Conservation (phyloP, 2,113 vertebrate genomes). For the Chloropsis cyanopogon region DNA sequence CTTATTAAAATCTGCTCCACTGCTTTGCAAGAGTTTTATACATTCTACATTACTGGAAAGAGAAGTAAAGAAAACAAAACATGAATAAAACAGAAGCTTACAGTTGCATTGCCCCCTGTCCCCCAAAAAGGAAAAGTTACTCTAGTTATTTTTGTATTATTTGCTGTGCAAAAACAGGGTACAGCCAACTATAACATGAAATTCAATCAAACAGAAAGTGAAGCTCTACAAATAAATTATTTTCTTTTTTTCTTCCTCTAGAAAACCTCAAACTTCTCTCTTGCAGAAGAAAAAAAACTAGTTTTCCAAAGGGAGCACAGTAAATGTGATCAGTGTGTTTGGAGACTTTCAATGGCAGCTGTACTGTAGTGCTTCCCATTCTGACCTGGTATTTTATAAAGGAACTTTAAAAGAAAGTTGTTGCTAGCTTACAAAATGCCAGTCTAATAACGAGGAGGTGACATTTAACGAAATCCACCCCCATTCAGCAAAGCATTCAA, state of each 20-base stretch:
- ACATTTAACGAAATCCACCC: constrained; percentile 47
- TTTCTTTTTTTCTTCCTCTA: not conserved
- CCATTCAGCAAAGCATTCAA: not conserved
- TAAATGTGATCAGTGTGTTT: not conserved
- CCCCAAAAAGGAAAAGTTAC: not conserved
- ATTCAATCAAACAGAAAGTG: not conserved
- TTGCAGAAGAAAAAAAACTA: not conserved
- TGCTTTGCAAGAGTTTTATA: constrained; percentile 92
- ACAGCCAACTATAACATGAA: not conserved
- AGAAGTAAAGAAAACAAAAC: constrained; percentile 44
- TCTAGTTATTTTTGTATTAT: not conserved
- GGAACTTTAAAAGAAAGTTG: not conserved
- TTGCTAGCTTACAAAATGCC: constrained; percentile 31
- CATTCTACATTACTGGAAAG: constrained; percentile 93
- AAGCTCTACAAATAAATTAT: not conserved
- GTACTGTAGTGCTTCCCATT: not conserved
- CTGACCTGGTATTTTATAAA: not conserved
- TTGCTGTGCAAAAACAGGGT: not conserved
- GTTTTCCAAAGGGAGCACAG: not conserved
- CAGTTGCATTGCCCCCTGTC: not conserved
- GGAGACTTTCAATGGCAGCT: not conserved
- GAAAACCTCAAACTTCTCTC: not conserved
- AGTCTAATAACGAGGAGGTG: constrained; percentile 21
- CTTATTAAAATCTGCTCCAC: constrained; percentile 90
- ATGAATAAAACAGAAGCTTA: constrained; percentile 13